Evolutionary conservation across 2,113 vertebrate genomes (phyloP), one percentile per base, ranked within the genome.

Genomic region (Mesoclemmys tuberculata): DNA sequence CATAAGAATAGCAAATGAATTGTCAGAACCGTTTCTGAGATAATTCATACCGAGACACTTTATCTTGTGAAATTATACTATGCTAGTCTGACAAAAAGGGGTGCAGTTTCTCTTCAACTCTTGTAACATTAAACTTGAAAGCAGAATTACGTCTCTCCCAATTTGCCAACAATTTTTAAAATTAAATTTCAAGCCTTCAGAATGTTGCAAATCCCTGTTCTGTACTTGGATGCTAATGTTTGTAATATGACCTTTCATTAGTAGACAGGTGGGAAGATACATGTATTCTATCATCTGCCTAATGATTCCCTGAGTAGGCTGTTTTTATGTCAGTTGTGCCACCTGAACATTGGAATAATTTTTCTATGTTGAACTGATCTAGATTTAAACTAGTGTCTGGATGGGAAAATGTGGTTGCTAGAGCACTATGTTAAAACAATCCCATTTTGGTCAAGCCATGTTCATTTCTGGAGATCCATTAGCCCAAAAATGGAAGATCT

Each of bases 181-280:
- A 87, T 31, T 27, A 49, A 82, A 46, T 51, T 56, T 14, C 49
- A 55, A 84, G 1, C 38, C 29, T 11, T 71, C 84, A 49, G 82
- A 71, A 49, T 49, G 26, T 52, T 88, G 88, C 68, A 89, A 94
- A 79, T 55, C 5, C 68, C 58, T 46, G 1, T 8, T 74, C 79
- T 3, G 49, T 87, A 56, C 89, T 92, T 52, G 68, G 26, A 1
- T 89, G 79, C 58, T 93, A 74, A 56, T 95, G 82, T 54, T 81
- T 96, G 58, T 48, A 80, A 68, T 35, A 64, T 96, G 97, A 96
- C 96, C 91, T 97, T 98, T 95, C 48, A 3, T 35, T 64, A 95
- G 85, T 41, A 95, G 89, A 27, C 87, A 92, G 82, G 83, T 88
- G 81, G 90, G 91, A 81, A 92, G 93, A 96, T 64, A 26, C 56